Percentiles rank a stretch among this genome's conserved stretches.
phyloP scores from a whole-genome alignment of 2,888 invertebrate genomes.

The Pseudococcus viburni region DNA sequence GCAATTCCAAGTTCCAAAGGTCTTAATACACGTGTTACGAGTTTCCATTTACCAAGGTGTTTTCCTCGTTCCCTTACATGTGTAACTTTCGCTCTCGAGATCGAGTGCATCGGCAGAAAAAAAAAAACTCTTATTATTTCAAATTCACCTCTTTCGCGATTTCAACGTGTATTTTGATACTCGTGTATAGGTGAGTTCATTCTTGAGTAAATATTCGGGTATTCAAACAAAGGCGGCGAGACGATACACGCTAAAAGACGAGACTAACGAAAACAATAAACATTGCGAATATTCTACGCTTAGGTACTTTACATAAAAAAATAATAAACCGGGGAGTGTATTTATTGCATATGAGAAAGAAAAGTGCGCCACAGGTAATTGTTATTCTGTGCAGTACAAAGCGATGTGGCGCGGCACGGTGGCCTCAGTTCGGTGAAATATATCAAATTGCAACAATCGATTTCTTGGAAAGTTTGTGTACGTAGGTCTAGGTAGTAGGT shows the following conservation, averaged over 20 bases:
- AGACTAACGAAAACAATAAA: conserved; percentile 25
- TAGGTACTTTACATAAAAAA: conserved; percentile 40
- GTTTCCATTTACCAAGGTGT: too few relatives aligned
- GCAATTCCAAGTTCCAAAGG: background rate
- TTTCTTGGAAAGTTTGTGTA: conserved; percentile 27
- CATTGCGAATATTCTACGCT: conserved; percentile 12
- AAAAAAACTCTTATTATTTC: background rate
- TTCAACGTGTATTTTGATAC: too few relatives aligned
- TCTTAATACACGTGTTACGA: conserved; percentile 30
- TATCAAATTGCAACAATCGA: conserved; percentile 45
- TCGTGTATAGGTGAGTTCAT: background rate
- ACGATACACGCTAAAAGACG: background rate
- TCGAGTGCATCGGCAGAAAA: background rate
- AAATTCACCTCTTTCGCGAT: background rate
- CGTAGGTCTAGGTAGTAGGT: too few relatives aligned
- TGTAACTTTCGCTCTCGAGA: background rate
- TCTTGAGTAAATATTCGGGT: background rate
- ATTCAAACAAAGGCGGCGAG: background rate
- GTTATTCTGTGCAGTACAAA: conserved; percentile 4
- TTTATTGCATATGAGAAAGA: background rate
- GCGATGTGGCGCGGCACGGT: background rate
- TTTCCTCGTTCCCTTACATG: background rate
- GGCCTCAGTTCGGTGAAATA: conserved; percentile 27
- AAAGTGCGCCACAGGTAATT: conserved; percentile 42
- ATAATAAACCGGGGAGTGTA: conserved; percentile 21